phyloP scores from a whole-genome alignment of 2,888 invertebrate genomes.

The Chymomyza procnemis region DNA sequence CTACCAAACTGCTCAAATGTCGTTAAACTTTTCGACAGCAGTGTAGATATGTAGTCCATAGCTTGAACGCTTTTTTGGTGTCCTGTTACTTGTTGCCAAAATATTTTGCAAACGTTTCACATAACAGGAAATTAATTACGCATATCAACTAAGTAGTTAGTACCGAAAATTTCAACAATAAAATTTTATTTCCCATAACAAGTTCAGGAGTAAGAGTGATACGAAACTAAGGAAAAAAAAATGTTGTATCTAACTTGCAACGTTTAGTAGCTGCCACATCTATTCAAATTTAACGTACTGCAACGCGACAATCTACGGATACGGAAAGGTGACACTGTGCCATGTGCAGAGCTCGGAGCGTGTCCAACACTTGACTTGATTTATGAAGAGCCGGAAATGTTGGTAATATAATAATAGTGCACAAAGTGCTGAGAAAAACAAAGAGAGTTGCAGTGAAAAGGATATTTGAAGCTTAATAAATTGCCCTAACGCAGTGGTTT shows the following conservation, averaged over 20 bases:
- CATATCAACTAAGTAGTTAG: conserved; percentile 17
- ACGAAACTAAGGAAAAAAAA: not conserved
- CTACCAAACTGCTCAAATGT: too few species aligned
- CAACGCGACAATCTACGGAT: conserved; percentile 1
- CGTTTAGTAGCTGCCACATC: conserved; percentile 41
- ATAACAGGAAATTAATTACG: conserved; percentile 52
- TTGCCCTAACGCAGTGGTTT: too few species aligned
- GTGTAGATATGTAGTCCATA: not conserved
- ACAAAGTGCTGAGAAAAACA: too few species aligned
- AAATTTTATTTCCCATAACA: not conserved
- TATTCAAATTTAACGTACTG: conserved; percentile 55
- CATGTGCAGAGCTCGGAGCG: conserved; percentile 16
- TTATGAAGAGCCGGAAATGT: not conserved
- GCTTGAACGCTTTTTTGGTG: too few species aligned
- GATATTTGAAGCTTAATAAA: too few species aligned
- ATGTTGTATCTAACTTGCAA: not conserved
- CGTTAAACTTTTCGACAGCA: too few species aligned
- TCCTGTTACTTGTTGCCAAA: not conserved
- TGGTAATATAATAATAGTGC: not conserved
- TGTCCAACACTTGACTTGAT: not conserved
- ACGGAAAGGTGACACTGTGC: not conserved
- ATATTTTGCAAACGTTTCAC: conserved; percentile 36
- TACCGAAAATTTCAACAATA: not conserved
- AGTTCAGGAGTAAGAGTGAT: not conserved
- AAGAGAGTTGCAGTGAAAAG: too few species aligned